phyloP scores from a whole-genome alignment of 2,888 invertebrate genomes.

The Halocaridina rubra region DNA sequence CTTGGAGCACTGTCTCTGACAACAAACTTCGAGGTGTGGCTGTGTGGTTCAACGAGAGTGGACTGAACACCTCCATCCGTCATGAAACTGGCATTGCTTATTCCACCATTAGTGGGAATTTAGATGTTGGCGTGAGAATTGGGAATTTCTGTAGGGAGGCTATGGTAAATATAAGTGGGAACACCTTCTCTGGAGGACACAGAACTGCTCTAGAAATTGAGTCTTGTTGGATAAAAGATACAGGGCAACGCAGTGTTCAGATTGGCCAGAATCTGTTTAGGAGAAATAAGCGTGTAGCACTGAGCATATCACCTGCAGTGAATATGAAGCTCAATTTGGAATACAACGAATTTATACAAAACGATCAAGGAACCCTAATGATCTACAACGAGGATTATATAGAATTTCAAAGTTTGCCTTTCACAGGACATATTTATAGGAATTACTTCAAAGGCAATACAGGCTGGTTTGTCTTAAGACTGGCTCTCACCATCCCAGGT shows the following conservation, averaged over 20 bases:
- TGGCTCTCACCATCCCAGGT: conserved; percentile 72
- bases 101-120: conserved; percentile 86
- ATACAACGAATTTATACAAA: conserved; percentile 88
- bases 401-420: conserved; percentile 82
- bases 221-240: conserved; percentile 80
- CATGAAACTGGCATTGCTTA: conserved; percentile 89
- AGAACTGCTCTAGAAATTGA: conserved; percentile 84
- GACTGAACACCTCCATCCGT: conserved; percentile 83
- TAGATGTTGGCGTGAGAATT: conserved; percentile 87
- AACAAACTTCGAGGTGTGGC: conserved; percentile 91
- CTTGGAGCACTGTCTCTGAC: conserved; percentile 84
- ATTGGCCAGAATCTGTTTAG: conserved; percentile 89
- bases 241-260: conserved; percentile 75
- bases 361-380: conserved; percentile 83
- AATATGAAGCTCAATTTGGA: conserved; percentile 84
- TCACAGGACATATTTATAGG: conserved; percentile 79
- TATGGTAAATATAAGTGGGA: conserved; percentile 91
- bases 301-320: conserved; percentile 84
- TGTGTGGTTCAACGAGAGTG: conserved; percentile 90
- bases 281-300: conserved; percentile 77
- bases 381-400: conserved; percentile 84
- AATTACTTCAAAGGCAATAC: conserved; percentile 91
- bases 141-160: conserved; percentile 88
- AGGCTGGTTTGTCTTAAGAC: conserved; percentile 87
- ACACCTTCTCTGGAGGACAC: conserved; percentile 80